Base-by-base conservation (phyloP, 2,888 invertebrate species). In the Deilephila elpenor region DNA sequence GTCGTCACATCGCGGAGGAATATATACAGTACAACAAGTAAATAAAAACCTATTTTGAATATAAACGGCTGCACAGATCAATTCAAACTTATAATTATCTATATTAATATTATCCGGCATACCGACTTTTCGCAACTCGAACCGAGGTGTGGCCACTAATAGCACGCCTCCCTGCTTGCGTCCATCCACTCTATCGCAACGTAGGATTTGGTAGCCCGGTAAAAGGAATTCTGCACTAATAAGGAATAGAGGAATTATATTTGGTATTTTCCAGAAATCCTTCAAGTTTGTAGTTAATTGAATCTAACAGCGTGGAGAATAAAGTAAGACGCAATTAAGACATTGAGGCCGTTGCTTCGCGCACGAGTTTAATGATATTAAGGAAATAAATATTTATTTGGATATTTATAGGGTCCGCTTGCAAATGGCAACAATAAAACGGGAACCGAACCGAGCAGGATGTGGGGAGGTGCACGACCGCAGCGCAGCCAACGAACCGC, bases 401-500 rank as follows among this genome's bases (percentile, higher is more conserved):
- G 81, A 81, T 83, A 72, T 74, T 77, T 77, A 74, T 75, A 78
- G 76, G 77, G 77, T 80, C 17, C n/a, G 56, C n/a, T 77, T 77
- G 80, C 80, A 80, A 82, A 82, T 84, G 77, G 85, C 83, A 86
- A 90, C 88, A 91, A 89, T 88, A 86, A 88, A 86, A 86, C 80
- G 82, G 84, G 85, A 83, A 78, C 78, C 80, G 81, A 83, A 86
- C 84, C 83, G 84, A 85, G 90, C 91, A 91, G 92, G 92, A 92
- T 92, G 88, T 86, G 84, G 86, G 84, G 81, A 84, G 86, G 91
- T 85, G 89, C 91, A 90, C 91, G 91, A 90, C 89, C 87, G 90
- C 86, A 80, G 77, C 87, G 87, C 56, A 56, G 56, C 80, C 89
- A 88, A 88, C 89, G 86, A 89, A 90, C 90, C 88, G 84, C 79